Base-by-base conservation (phyloP, 2,113 vertebrate genomes). In the Megaptera novaeangliae region DNA sequence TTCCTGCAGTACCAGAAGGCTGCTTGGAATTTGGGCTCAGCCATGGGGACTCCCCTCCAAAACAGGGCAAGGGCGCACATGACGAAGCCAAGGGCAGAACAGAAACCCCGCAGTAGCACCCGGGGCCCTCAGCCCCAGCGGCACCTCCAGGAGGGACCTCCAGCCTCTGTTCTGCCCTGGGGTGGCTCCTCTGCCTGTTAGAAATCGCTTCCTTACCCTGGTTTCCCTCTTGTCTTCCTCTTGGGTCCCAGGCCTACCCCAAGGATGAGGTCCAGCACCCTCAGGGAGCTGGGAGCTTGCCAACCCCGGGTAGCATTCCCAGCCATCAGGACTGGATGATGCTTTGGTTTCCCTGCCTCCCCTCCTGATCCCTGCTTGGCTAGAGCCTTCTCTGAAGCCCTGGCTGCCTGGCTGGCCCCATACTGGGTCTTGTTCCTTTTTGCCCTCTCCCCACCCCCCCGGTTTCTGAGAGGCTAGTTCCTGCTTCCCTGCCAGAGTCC, bases 31-130 rank as follows among this genome's bases (percentile, higher is more conserved):
- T 31, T 31, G 57, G 72, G 59, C 88, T 66, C 34, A 46, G 29
- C 68, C 52, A 6, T 2, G 2, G 29, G 29, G 46, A 36, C 39
- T 41, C 15, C 41, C 10, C 31, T 85, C 25, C 10, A 27, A 44
- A 52, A 41, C 21, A 13, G 25, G 6, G 15, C 11, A 10, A 29
- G 20, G 11, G 2, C 1, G 8, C 17, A 9, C 3, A 1, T 2
- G 17, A 44, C 4, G 0, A 29, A 46, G 39, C 2, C 41, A n/a
- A 68, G 66, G 41, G n/a, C 21, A 46, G 34, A 87, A 36, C 1
- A 59, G 55, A 69, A 5, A 11, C 27, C 11, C 31, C 34, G 11
- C 39, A 23, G 20, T 52, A 89, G 55, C 46, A 9, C 1, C 74
- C 25, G 4, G 21, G 39, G 21, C 34, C 20, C 57, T n/a, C 18